These are phyloP conservation scores for Anolis apletophallus DNA, from an alignment of 2,797 vertebrate species.

Conservation along the genomic window DNA sequence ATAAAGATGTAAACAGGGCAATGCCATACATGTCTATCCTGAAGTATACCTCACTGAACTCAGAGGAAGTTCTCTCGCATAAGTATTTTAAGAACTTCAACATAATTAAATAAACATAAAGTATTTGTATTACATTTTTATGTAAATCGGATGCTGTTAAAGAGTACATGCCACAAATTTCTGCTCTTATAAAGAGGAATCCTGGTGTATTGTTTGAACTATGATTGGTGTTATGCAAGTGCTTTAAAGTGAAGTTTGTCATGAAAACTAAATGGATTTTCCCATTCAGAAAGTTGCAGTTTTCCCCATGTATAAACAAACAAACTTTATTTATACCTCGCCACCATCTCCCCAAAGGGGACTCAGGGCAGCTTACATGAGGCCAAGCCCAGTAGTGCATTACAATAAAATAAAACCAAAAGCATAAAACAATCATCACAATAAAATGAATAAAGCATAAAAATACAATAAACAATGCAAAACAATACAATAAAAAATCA, in stretches of 20 bases:
- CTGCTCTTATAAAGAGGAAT: conserved; percentile 21
- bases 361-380: too few relatives aligned
- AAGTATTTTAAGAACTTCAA: background rate
- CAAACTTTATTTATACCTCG: too few relatives aligned
- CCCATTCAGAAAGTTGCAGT: conserved; percentile 48
- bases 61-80: background rate
- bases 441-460: too few relatives aligned
- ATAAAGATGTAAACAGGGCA: background rate
- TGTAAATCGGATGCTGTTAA: background rate
- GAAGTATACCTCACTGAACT: background rate
- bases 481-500: too few relatives aligned
- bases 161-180: background rate
- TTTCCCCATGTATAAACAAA: conserved; percentile 32
- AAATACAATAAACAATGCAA: too few relatives aligned
- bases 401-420: too few relatives aligned
- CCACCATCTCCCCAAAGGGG: too few relatives aligned
- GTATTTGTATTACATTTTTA: conserved; percentile 9
- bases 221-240: conserved; percentile 31
- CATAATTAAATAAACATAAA: background rate
- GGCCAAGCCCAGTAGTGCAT: too few relatives aligned
- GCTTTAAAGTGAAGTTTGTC: conserved; percentile 36
- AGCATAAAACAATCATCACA: too few relatives aligned
- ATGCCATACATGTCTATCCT: background rate
- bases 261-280: conserved; percentile 36
- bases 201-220: conserved; percentile 2